phyloP scores from a whole-genome alignment of 2,888 invertebrate genomes.

The Caenorhabditis sp. region DNA sequence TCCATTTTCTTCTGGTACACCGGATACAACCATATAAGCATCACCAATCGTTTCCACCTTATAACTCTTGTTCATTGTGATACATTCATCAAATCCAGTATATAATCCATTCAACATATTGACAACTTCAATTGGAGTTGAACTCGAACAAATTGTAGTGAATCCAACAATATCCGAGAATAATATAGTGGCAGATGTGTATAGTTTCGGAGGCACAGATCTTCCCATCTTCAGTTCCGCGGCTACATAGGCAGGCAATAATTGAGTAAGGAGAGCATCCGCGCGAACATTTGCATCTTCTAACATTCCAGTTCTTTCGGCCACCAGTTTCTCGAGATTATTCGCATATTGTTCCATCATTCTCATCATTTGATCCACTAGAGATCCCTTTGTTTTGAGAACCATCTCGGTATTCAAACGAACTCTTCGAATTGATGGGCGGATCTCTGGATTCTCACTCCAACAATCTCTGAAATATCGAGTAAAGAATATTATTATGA shows the following conservation, averaged over 20 bases:
- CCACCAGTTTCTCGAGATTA: slow-evolving; percentile 68
- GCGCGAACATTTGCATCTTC: slow-evolving; percentile 69
- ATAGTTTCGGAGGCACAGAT: slow-evolving; percentile 64
- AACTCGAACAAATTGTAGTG: slow-evolving; percentile 66
- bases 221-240: slow-evolving; percentile 67
- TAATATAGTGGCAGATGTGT: slow-evolving; percentile 61
- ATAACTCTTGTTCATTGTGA: slow-evolving; percentile 57
- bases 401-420: slow-evolving; percentile 68
- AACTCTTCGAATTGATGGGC: slow-evolving; percentile 66
- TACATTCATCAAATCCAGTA: slow-evolving; percentile 68
- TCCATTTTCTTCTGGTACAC: slow-evolving; percentile 69
- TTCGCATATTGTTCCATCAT: slow-evolving; percentile 67
- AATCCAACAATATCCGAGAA: slow-evolving; percentile 63
- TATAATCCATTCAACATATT: slow-evolving; percentile 68
- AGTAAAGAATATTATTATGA: too few relatives aligned
- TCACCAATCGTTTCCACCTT: slow-evolving; percentile 69
- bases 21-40: slow-evolving; percentile 69
- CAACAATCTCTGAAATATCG: slow-evolving; percentile 66
- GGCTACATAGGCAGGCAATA: slow-evolving; percentile 67
- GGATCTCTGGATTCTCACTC: slow-evolving; percentile 68
- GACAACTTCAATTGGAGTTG: slow-evolving; percentile 68
- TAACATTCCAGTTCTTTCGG: slow-evolving; percentile 70
- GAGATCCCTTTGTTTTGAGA: slow-evolving; percentile 60
- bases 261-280: slow-evolving; percentile 64
- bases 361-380: slow-evolving; percentile 69